A percentile compares a stretch with the other conserved stretches of the same genome.
These are phyloP conservation scores for Habrosyne pyritoides DNA, from an alignment of 2,888 invertebrate genomes.

Conservation along the genomic window DNA sequence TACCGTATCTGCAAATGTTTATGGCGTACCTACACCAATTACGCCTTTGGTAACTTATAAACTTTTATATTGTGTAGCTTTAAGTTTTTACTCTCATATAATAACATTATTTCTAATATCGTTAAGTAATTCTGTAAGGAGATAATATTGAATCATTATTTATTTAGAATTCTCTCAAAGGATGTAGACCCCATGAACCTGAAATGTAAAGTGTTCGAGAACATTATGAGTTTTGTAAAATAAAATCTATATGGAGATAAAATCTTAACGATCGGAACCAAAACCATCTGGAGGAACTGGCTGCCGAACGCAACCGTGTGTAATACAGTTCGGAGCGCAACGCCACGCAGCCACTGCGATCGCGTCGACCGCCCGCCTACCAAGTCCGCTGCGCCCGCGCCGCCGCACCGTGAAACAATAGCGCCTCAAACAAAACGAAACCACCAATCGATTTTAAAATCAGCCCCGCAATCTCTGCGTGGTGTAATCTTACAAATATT, in stretches of 20 bases:
- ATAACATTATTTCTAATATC: too few species aligned
- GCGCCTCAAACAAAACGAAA: constrained; percentile 54
- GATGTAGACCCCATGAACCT: neutral
- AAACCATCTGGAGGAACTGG: constrained; percentile 50
- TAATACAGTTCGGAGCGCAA: constrained; percentile 62
- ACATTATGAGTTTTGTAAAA: neutral
- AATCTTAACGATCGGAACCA: constrained; percentile 28
- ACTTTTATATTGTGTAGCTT: too few species aligned
- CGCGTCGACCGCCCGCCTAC: constrained; percentile 48
- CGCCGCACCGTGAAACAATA: constrained; percentile 61
- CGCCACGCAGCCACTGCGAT: constrained; percentile 36
- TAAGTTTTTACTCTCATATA: too few species aligned
- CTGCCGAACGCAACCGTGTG: constrained; percentile 75
- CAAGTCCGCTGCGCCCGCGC: constrained; percentile 26
- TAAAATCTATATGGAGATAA: neutral
- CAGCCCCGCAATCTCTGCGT: constrained; percentile 67
- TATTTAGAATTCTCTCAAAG: too few species aligned
- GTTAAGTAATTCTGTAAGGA: too few species aligned
- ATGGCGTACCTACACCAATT: too few species aligned
- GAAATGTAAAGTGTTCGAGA: neutral
- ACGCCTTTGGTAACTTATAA: too few species aligned
- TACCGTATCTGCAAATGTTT: too few species aligned
- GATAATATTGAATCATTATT: too few species aligned
- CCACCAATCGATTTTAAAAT: constrained; percentile 68
- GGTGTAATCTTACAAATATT: constrained; percentile 80